Percentiles rank a stretch among this genome's conserved stretches.
These are phyloP conservation scores for Barnardius zonarius DNA, from an alignment of 2,113 vertebrate species.

Conservation along the genomic window DNA sequence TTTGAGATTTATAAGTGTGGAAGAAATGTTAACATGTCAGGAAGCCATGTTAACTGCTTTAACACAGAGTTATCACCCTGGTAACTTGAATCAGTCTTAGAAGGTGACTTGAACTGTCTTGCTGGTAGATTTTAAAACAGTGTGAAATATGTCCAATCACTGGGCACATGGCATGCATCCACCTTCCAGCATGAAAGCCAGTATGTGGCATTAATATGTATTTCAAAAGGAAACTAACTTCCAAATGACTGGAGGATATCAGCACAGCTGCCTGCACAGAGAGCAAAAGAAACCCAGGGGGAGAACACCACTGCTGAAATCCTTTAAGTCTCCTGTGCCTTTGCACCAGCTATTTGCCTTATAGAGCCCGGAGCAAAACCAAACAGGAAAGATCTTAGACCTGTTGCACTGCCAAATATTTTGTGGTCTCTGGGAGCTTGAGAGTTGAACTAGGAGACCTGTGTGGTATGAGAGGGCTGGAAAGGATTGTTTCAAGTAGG, in stretches of 20 bases:
- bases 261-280: neutral
- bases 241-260: neutral
- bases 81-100: neutral
- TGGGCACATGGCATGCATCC: neutral
- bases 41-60: neutral
- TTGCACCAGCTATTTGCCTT: constrained; percentile 34
- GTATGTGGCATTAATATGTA: neutral
- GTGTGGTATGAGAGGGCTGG: constrained; percentile 51
- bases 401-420: constrained; percentile 63
- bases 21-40: neutral
- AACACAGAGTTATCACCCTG: neutral
- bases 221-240: constrained; percentile 34
- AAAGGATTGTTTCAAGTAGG: constrained; percentile 25
- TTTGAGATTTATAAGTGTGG: neutral
- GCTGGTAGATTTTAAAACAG: neutral
- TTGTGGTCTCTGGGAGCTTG: constrained; percentile 59
- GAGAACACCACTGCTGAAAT: neutral
- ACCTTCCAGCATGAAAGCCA: neutral
- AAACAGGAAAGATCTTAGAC: constrained; percentile 74
- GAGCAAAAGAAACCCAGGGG: neutral
- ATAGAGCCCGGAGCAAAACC: constrained; percentile 50
- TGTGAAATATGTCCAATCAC: neutral
- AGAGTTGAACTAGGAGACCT: constrained; percentile 42
- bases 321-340: constrained; percentile 3
- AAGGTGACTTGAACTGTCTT: neutral